Conservation (phyloP, 2,888 invertebrate species). For the Galeopsomyia nigrocyanea region DNA sequence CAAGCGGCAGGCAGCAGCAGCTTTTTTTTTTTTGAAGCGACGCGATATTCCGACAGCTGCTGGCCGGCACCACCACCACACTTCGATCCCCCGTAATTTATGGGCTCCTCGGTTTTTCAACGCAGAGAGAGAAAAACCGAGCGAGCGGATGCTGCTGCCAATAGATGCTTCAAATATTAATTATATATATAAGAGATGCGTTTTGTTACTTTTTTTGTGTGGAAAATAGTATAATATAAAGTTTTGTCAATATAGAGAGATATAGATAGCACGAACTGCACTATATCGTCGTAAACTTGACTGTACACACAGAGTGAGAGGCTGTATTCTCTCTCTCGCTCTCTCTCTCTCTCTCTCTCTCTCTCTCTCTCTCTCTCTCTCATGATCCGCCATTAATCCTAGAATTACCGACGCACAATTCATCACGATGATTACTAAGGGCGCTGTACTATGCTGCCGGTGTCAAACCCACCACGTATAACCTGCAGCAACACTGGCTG, state of each 20-base stretch:
- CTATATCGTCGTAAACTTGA: slow-evolving; percentile 31
- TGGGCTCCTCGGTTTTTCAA: slow-evolving; percentile 11
- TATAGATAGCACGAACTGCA: neutral
- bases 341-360: too few relatives aligned
- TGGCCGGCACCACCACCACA: neutral
- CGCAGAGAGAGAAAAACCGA: neutral
- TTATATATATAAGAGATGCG: neutral
- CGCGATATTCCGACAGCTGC: slow-evolving; percentile 16
- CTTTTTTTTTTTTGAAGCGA: neutral
- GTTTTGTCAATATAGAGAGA: too few relatives aligned
- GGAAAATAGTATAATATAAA: too few relatives aligned
- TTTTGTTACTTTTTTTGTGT: too few relatives aligned
- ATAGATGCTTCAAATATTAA: neutral
- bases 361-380: neutral
- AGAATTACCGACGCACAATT: slow-evolving; percentile 42
- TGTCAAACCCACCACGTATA: slow-evolving; percentile 28
- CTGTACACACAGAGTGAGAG: neutral
- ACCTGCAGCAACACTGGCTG: too few relatives aligned
- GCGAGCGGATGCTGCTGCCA: neutral
- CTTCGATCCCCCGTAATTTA: slow-evolving; percentile 31
- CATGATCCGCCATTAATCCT: slow-evolving; percentile 43
- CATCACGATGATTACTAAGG: slow-evolving; percentile 42
- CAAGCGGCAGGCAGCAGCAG: slow-evolving; percentile 1
- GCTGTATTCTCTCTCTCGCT: neutral
- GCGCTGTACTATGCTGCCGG: neutral